Evolutionary conservation across 1,140 invertebrate species (phyloP), one percentile per base, ranked within the genome.

Genomic region (Gonioctena quinquepunctata): DNA sequence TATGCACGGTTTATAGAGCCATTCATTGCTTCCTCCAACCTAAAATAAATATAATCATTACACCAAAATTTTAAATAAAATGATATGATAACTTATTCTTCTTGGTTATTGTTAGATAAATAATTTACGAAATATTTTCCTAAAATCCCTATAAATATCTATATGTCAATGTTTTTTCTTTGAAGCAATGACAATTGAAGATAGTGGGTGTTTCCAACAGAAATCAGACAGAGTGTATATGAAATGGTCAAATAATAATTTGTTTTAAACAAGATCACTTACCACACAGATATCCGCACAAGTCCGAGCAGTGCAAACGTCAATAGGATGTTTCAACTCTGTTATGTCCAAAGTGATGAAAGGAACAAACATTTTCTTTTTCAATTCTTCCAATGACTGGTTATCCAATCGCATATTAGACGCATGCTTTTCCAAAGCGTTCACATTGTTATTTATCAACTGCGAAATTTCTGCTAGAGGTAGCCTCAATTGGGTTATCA

Each of bases 1-100:
- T 33, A 79, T 78, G 63, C 81, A 82, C 33, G 76, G 75, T 60
- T 78, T 76, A 54, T 80, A 82, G 60, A 80, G 76, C 48, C 70
- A 79, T 59, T 76, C 71, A 27, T 77, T 75, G 18, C 63, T 65
- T 23, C 70, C 73, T 1, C 59, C 73, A 4, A 82, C 71, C 80
- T 82, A 33, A 66, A 79, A 75, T 19, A 49, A 54, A 56, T 56
- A 56, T 70, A 52, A 1, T 54, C 23, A 21, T 60, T 60, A 61
- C n/a, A n/a, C n/a, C n/a, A n/a, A n/a, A n/a, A n/a, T n/a, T n/a
- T n/a, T n/a, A n/a, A n/a, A n/a, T n/a, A n/a, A n/a, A n/a, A n/a
- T n/a, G n/a, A n/a, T n/a, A n/a, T n/a, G n/a, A n/a, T n/a, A n/a
- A n/a, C n/a, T n/a, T n/a, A 27, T 52, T 42, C 16, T 16, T 28